Evolutionary conservation across 37 sponge, comb jelly and placozoan species (phyloP), one percentile per base, ranked within the genome.

Genomic region (Lycopodina hypogea): DNA sequence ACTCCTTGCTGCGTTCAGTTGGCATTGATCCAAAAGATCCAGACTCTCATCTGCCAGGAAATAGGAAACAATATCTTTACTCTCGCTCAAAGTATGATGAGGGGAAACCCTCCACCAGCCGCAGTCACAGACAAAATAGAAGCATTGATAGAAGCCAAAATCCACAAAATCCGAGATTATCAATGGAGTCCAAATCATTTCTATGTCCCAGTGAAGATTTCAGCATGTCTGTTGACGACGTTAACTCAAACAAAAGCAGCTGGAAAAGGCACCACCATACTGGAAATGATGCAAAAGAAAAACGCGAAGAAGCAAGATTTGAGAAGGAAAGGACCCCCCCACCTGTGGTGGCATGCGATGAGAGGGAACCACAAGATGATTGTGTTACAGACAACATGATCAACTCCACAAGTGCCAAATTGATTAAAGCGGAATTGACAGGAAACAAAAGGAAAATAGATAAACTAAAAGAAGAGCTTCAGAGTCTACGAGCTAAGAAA

Each of bases 401-500:
- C 32, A 93, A 97, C 77, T 28, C 89, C n/a, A 28, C 91, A 11
- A 80, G 88, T 30, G 94, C 97, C 23, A 91, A 88, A 58, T 61
- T 93, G 29, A 67, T 92, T 51, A 93, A 83, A 81, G 97, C 97
- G 26, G 97, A 97, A 77, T 36, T 97, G 28, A 55, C 86, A 55
- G 97, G 97, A 34, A 61, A 97, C 36, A 29, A 68, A 18, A 82
- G 32, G 23, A 87, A 85, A 52, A 77, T 78, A 7, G 63, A 69
- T 8, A 42, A 21, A 0, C 81, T 90, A 59, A 84, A 86, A 62
- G 64, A 38, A 24, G 74, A 92, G 26, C 58, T 89, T 1, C 69
- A 62, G 15, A 69, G 42, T 48, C 62, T 94, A 56, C 69, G 71
- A 1, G 77, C 72, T 24, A 56, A 57, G 69, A 93, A 93, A 62